Evolutionary conservation across 2,797 vertebrate species (phyloP), one percentile per base, ranked within the genome.

Genomic region (Setipinna tenuifilis): DNA sequence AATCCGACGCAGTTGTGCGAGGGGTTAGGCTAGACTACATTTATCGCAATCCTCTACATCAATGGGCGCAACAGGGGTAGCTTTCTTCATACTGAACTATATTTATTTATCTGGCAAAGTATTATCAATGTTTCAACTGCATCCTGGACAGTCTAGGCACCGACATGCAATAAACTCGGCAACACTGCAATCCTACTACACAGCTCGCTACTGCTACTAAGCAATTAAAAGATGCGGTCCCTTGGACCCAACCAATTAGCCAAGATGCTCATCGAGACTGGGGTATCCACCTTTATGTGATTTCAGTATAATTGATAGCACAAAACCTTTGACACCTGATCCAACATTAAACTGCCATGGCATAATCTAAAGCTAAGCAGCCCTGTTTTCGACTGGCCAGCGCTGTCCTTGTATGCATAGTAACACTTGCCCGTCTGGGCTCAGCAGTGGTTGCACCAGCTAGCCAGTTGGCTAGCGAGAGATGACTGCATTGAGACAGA

Each of bases 401-500:
- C 35, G 41, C 31, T 41, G 71, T 78, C 71, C 71, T 78, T 78
- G 71, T 78, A 78, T 78, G 35, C 71, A 78, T 9, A 44, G 35
- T 41, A 78, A 75, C 68, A 41, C 5, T 78, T 44, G 31, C 35
- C 28, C 17, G 71, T 78, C 35, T 21, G 31, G 35, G 71, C 17
- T 44, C 31, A 78, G 17, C 57, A 84, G 81, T 35, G 21, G 80
- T 83, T 12, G 84, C 58, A 82, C 82, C 82, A 41, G 57, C 54
- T 25, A 28, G 54, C 25, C 58, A 41, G 21, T 62, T 46, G 31
- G 59, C 58, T 83, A 61, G 23, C 59, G 71, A 44, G 71, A 44
- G 71, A 44, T 62, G 46, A 44, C 62, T 87, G 83, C 59, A 84
- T 85, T 85, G 35, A 83, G 82, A 44, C 25, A 71, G 83, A 84